Percentiles rank a stretch among this genome's conserved stretches.
Evolutionary conservation across 2,888 invertebrate species (phyloP).

Genomic region (Brachynemurus nebulosus): DNA sequence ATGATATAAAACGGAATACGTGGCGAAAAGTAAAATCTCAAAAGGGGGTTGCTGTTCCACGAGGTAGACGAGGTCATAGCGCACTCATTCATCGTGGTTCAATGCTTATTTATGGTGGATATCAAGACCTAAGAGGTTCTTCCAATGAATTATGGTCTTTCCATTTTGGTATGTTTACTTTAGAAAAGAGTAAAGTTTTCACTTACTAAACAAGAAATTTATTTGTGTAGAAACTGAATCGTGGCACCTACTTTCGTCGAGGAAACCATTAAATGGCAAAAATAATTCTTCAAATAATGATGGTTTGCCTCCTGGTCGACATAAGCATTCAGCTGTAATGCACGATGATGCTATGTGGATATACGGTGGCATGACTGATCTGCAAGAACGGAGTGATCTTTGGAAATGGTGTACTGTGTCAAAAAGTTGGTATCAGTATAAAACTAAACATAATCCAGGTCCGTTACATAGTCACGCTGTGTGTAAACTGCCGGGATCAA

Average conservation of each 20-base stretch:
- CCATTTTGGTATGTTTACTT: conserved; percentile 52
- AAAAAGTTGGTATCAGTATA: conserved; percentile 50
- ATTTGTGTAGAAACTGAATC: conserved; percentile 57
- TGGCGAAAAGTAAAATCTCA: conserved; percentile 47
- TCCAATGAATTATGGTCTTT: conserved; percentile 78
- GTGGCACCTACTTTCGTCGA: conserved; percentile 49
- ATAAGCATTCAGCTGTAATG: conserved; percentile 73
- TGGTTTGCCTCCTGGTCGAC: conserved; percentile 50
- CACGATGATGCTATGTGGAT: conserved; percentile 70
- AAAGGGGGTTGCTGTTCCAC: conserved; percentile 45
- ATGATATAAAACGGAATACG: conserved; percentile 47
- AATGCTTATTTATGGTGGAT: conserved; percentile 79
- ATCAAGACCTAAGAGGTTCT: conserved; percentile 71
- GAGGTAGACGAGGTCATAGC: conserved; percentile 69
- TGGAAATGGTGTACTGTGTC: conserved; percentile 66
- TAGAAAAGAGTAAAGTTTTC: not conserved
- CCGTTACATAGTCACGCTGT: conserved; percentile 66
- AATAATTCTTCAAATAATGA: conserved; percentile 21
- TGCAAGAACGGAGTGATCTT: conserved; percentile 60
- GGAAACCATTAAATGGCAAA: not conserved
- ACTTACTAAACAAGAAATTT: not conserved
- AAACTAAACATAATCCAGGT: conserved; percentile 49
- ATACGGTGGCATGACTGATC: conserved; percentile 78
- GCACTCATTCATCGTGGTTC: conserved; percentile 63
- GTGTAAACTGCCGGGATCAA: conserved; percentile 58